A percentile compares a stretch with the other conserved stretches of the same genome.
Conservation (phyloP, 2,797 vertebrate species). For the Falco cherrug region DNA sequence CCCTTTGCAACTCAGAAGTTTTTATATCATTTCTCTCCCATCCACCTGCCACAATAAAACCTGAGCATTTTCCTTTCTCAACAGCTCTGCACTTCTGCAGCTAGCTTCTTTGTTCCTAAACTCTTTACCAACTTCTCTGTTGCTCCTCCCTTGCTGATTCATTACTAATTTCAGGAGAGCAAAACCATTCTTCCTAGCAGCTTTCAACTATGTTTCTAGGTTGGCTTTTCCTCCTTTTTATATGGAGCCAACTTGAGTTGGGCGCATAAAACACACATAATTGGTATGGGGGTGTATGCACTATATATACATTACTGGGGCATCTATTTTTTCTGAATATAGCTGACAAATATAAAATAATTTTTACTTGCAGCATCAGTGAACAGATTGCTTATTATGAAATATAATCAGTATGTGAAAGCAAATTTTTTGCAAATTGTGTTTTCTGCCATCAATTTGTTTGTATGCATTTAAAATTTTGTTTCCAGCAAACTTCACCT, state of each 20-base stretch:
- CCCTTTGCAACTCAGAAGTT: not conserved
- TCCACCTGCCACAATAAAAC: not conserved
- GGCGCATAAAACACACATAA: constrained; percentile 16
- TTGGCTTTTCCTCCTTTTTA: constrained; percentile 15
- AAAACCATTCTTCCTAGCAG: constrained; percentile 15
- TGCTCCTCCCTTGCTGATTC: not conserved
- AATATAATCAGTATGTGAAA: constrained; percentile 3
- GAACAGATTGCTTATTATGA: constrained; percentile 58
- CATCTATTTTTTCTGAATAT: constrained; percentile 37
- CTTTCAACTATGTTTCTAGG: not conserved
- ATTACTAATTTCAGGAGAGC: constrained; percentile 25
- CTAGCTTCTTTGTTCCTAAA: not conserved
- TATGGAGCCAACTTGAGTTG: not conserved
- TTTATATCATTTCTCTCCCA: not conserved
- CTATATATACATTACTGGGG: constrained; percentile 19
- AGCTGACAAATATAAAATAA: constrained; percentile 23
- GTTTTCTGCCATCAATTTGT: constrained; percentile 39
- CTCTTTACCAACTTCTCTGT: not conserved
- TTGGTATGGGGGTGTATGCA: constrained; percentile 21
- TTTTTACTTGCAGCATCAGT: constrained; percentile 1
- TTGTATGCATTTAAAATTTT: constrained; percentile 29
- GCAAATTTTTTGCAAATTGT: not conserved
- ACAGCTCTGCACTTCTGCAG: constrained; percentile 13
- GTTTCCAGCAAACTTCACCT: constrained; percentile 58
- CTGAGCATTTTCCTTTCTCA: not conserved